Percentiles rank a stretch among this genome's conserved stretches.
Evolutionary conservation across 2,113 vertebrate species (phyloP).

Genomic region (Megaleporinus macrocephalus): DNA sequence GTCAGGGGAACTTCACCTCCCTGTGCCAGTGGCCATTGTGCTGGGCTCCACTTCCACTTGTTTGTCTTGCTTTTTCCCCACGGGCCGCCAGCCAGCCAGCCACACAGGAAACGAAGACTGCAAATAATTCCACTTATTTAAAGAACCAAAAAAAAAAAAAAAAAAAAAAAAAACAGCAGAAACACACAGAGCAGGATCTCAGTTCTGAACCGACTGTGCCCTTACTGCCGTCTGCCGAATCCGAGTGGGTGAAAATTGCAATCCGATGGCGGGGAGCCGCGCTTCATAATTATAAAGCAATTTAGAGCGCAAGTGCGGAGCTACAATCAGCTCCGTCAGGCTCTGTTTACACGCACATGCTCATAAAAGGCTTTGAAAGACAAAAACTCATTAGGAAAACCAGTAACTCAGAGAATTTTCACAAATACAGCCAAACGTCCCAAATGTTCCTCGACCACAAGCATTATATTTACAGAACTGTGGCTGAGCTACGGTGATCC

Average conservation of each 20-base stretch:
- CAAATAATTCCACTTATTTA: conserved; percentile 46
- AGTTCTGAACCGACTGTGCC: not conserved
- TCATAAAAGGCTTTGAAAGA: not conserved
- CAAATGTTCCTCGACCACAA: too few species aligned
- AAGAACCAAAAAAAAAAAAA: conserved; percentile 24
- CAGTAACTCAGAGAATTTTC: too few species aligned
- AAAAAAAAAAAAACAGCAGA: not conserved
- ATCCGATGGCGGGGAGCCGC: not conserved
- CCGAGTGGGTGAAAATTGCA: too few species aligned
- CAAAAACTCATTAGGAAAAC: not conserved
- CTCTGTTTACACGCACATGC: not conserved
- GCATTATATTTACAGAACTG: too few species aligned
- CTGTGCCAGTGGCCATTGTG: conserved; percentile 63
- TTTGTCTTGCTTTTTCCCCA: conserved; percentile 64
- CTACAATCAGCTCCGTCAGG: not conserved
- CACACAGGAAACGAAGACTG: conserved; percentile 68
- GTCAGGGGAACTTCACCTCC: conserved; percentile 45
- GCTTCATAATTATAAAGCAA: not conserved
- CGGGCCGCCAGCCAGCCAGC: conserved; percentile 63
- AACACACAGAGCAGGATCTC: not conserved
- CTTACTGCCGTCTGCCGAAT: not conserved
- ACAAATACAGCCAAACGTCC: too few species aligned
- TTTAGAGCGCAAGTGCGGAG: not conserved
- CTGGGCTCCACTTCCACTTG: conserved; percentile 68
- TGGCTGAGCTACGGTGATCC: too few species aligned